A percentile compares a stretch with the other conserved stretches of the same genome.
phyloP scores from a whole-genome alignment of 1,140 invertebrate genomes.

The Aleiodes sp. region DNA sequence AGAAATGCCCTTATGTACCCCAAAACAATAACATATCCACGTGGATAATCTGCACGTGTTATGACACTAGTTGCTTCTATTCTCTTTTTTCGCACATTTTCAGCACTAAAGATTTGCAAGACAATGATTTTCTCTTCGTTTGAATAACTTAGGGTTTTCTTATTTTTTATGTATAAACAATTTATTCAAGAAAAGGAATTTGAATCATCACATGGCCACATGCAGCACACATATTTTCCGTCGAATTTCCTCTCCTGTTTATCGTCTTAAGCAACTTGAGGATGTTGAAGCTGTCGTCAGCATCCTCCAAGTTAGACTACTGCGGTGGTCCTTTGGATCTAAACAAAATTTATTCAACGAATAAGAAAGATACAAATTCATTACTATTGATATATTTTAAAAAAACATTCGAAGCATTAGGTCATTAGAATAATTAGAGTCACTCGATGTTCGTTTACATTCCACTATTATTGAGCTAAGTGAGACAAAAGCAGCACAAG shows the following conservation, averaged over 20 bases:
- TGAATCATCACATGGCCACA: background rate
- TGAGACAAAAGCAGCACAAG: too few species aligned
- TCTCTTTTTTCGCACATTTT: background rate
- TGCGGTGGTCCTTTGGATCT: background rate
- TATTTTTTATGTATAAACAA: background rate
- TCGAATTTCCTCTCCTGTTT: background rate
- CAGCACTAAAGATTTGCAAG: background rate
- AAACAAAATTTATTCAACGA: background rate
- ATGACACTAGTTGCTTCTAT: conserved; percentile 27
- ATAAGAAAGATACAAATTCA: background rate
- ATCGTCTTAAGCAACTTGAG: background rate
- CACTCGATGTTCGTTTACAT: too few species aligned
- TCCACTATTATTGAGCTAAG: too few species aligned
- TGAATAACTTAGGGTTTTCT: too few species aligned
- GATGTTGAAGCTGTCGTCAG: conserved; percentile 1
- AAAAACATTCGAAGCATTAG: too few species aligned
- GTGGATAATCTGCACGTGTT: conserved; percentile 45
- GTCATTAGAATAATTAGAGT: too few species aligned
- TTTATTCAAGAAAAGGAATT: conserved; percentile 3
- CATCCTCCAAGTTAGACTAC: background rate
- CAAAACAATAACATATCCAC: conserved; percentile 62
- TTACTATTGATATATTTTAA: too few species aligned
- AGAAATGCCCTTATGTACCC: conserved; percentile 40
- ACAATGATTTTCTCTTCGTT: background rate
- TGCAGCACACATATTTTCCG: background rate